A percentile compares a stretch with the other conserved stretches of the same genome.
These are phyloP conservation scores for Melanostigma gelatinosum DNA, from an alignment of 2,113 vertebrate genomes.

Conservation along the genomic window DNA sequence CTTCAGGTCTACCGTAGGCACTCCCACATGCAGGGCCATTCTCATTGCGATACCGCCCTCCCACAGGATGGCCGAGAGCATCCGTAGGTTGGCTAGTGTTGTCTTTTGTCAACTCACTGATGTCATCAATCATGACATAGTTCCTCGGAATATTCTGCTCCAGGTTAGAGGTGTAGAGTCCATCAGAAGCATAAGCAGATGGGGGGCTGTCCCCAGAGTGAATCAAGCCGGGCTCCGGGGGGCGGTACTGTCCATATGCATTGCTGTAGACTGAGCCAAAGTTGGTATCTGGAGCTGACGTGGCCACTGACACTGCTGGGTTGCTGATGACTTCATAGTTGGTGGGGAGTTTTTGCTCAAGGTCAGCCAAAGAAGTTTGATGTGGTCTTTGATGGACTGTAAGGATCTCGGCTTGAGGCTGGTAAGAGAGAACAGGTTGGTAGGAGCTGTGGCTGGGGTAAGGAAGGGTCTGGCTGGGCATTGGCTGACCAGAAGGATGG, in stretches of 20 bases:
- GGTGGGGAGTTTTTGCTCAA: constrained; percentile 96
- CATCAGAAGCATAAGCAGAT: constrained; percentile 88
- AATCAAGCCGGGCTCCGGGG: constrained; percentile 82
- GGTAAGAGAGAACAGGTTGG: constrained; percentile 84
- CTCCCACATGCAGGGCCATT: constrained; percentile 83
- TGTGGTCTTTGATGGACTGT: constrained; percentile 89
- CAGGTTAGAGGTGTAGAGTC: constrained; percentile 92
- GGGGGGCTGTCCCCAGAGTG: constrained; percentile 87
- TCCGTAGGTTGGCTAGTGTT: constrained; percentile 84
- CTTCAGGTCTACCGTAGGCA: constrained; percentile 88
- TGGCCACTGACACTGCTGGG: constrained; percentile 87
- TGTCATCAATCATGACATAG: constrained; percentile 99
- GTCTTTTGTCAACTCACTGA: constrained; percentile 97
- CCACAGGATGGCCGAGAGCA: constrained; percentile 70
- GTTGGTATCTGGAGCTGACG: constrained; percentile 84
- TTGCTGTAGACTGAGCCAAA: constrained; percentile 83
- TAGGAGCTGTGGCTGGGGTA: constrained; percentile 83
- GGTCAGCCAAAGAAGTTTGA: constrained; percentile 94
- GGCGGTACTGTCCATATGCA: constrained; percentile 88
- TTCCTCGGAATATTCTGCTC: constrained; percentile 98
- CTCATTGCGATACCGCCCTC: constrained; percentile 85
- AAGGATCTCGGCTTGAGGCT: constrained; percentile 85
- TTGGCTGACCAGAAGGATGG: constrained; percentile 84
- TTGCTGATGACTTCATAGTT: constrained; percentile 95
- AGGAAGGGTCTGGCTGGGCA: constrained; percentile 85